phyloP scores from a whole-genome alignment of 1,140 invertebrate species.

The Octopus bimaculoides region DNA sequence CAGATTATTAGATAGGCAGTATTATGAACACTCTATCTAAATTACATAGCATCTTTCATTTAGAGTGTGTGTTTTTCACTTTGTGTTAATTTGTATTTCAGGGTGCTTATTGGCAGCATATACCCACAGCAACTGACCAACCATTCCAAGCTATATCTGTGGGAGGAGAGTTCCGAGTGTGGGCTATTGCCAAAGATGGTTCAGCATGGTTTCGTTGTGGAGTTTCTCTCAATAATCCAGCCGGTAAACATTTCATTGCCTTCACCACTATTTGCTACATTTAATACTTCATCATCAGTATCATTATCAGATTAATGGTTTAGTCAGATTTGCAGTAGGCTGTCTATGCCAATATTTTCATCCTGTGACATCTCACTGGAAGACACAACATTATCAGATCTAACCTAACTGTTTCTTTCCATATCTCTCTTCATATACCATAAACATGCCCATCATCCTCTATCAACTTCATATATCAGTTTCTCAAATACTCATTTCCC shows the following conservation, averaged over 20 bases:
- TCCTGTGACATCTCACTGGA: neutral
- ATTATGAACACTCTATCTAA: neutral
- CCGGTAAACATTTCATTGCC: slow-evolving; percentile 57
- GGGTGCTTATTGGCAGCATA: slow-evolving; percentile 41
- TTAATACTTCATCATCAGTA: too few relatives aligned
- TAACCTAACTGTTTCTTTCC: too few relatives aligned
- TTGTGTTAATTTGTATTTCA: slow-evolving; percentile 15
- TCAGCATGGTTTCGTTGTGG: slow-evolving; percentile 66
- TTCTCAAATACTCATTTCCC: too few relatives aligned
- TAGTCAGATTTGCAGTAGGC: neutral
- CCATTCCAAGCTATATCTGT: slow-evolving; percentile 56
- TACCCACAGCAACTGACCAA: slow-evolving; percentile 36
- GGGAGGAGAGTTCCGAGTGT: slow-evolving; percentile 35
- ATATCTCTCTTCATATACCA: too few relatives aligned
- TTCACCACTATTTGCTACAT: too few relatives aligned
- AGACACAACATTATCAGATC: too few relatives aligned
- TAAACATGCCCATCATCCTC: too few relatives aligned
- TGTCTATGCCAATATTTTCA: neutral
- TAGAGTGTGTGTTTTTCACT: too few relatives aligned
- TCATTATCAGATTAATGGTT: neutral
- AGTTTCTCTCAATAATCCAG: slow-evolving; percentile 59
- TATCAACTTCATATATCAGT: too few relatives aligned
- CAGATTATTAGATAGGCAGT: too few relatives aligned
- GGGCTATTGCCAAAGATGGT: slow-evolving; percentile 64
- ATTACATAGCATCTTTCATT: too few relatives aligned